phyloP scores from a whole-genome alignment of 2,113 vertebrate genomes.

The Gallinago undulata region DNA sequence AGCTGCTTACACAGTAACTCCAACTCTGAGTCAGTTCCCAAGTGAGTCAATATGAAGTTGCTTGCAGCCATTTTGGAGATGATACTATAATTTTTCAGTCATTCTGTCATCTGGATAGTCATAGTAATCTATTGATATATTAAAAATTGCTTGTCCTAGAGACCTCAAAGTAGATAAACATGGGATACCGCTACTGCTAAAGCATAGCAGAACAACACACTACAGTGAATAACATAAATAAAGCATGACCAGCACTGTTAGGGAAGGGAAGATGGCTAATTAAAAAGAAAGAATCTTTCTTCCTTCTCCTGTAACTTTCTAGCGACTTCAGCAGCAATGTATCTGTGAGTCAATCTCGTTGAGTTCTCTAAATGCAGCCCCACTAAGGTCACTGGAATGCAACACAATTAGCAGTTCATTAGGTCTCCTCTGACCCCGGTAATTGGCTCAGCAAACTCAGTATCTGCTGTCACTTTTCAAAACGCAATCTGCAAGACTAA shows the following conservation, averaged over 20 bases:
- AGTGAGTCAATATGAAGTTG: neutral
- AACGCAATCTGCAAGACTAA: neutral
- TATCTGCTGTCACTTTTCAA: neutral
- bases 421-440: neutral
- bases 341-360: neutral
- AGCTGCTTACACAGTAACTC: neutral
- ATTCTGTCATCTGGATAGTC: neutral
- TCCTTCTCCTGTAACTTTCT: neutral
- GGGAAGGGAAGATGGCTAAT: neutral
- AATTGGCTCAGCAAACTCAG: neutral
- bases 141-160: neutral
- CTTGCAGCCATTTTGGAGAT: neutral
- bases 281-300: neutral
- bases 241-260: neutral
- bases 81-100: neutral
- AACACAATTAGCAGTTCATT: fast-evolving
- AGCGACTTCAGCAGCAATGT: neutral
- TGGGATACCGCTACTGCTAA: neutral
- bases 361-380: neutral
- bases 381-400: neutral
- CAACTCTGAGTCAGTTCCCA: neutral
- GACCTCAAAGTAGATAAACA: neutral
- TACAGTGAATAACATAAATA: neutral
- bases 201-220: neutral
- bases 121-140: neutral